Base-by-base conservation (phyloP, 2,113 vertebrate genomes). In the Oreocharis arfaki region DNA sequence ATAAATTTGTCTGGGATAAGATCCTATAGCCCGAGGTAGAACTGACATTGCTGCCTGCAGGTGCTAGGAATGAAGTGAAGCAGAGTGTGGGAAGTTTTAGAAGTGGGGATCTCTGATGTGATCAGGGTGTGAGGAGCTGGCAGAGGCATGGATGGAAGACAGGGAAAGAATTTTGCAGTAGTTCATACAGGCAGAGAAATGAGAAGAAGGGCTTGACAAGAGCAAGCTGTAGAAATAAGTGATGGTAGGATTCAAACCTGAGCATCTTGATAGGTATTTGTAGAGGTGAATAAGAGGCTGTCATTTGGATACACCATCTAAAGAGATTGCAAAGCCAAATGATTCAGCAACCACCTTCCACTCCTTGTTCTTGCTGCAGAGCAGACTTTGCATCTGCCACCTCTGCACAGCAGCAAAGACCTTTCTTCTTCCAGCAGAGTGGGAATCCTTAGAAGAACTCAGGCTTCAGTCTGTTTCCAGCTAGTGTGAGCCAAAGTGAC, bases 121-220 rank as follows among this genome's bases (percentile, higher is more conserved):
- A 21, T 42, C 16, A 7, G 28, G 9, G 16, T 32, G 3, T 28
- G 30, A 26, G 44, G 16, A 16, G n/a, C 55, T 90, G 91, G 30
- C 37, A 44, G 70, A 52, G 33, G 24, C 9, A 2, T 1, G 8
- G 42, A 1, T 17, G 27, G 42, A 69, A 59, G 24, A 61, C 0
- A 0, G n/a, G 12, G 33, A 61, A 52, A 11, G 16, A 39, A 59
- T 52, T 76, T 68, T 71, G 21, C 12, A 33, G 63, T 46, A 33
- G 20, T 39, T 83, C 22, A 7, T 7, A 4, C 1, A 28, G 49
- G 23, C 28, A 28, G 50, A 71, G 37, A 0, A 8, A 3, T 17
- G 23, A 56, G 32, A 73, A 60, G 46, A 26, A 75, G 6, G 32
- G 22, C 23, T 92, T 86, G 59, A 24, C 59, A 28, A 47, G 75